These are phyloP conservation scores for Zophobas morio DNA, from an alignment of 1,140 invertebrate species.

Conservation along the genomic window DNA sequence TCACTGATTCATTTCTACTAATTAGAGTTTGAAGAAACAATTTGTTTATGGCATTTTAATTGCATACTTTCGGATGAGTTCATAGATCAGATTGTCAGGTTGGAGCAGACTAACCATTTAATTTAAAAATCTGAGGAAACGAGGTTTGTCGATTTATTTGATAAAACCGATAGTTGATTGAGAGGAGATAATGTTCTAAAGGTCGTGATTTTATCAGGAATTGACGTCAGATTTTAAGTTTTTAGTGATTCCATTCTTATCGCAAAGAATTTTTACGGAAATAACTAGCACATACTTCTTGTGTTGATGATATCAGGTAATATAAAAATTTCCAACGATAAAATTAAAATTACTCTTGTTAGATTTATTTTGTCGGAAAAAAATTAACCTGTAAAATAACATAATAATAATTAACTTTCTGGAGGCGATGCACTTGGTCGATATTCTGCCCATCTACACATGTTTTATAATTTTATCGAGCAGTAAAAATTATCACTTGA, in stretches of 20 bases:
- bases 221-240: conserved; percentile 5
- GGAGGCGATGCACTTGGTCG: no score
- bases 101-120: not conserved
- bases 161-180: conserved; percentile 22
- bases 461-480: no score
- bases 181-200: not conserved
- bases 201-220: conserved; percentile 18
- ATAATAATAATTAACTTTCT: no score
- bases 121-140: not conserved
- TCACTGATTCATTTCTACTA: conserved; percentile 11
- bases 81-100: not conserved
- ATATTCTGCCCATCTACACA: no score
- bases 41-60: conserved; percentile 29
- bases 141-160: not conserved
- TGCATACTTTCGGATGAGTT: conserved; percentile 19
- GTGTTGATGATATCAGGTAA: no score
- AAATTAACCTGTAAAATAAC: no score
- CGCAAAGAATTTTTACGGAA: not conserved
- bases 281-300: no score
- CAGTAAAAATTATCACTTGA: no score
- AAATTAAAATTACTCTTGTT: no score
- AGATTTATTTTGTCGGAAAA: no score
- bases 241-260: not conserved
- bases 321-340: no score
- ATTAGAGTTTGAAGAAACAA: conserved; percentile 2